A percentile compares a stretch with the other conserved stretches of the same genome.
phyloP scores from a whole-genome alignment of 2,797 vertebrate genomes.

The Nyctalus aviator region DNA sequence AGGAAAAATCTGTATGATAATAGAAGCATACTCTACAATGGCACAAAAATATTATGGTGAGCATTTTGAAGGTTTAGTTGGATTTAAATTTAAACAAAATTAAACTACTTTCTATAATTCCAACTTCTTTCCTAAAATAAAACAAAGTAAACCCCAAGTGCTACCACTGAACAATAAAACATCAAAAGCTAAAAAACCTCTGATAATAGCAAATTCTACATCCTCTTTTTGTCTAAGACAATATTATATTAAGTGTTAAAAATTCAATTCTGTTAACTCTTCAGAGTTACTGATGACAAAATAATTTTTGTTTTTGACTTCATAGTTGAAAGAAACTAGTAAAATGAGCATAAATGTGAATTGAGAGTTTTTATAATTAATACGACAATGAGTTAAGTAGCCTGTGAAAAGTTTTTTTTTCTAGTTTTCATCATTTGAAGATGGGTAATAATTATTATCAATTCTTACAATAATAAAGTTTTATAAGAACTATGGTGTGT shows the following conservation, averaged over 20 bases:
- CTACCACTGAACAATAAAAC: not conserved
- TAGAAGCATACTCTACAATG: not conserved
- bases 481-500: not conserved
- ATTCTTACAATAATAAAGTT: not conserved
- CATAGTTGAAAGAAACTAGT: not conserved
- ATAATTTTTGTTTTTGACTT: constrained; percentile 6
- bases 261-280: not conserved
- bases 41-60: not conserved
- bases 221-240: not conserved
- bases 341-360: not conserved
- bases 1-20: not conserved
- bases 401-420: not conserved
- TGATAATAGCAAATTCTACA: not conserved
- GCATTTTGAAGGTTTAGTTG: not conserved
- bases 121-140: not conserved
- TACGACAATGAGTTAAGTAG: not conserved
- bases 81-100: not conserved
- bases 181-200: constrained; percentile 9
- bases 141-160: not conserved
- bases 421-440: not conserved
- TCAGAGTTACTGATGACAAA: not conserved
- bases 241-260: not conserved
- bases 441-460: not conserved
- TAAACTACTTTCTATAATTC: constrained; percentile 1
- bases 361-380: not conserved